phyloP scores from a whole-genome alignment of 2,797 vertebrate genomes.

The Labeo calbasu region DNA sequence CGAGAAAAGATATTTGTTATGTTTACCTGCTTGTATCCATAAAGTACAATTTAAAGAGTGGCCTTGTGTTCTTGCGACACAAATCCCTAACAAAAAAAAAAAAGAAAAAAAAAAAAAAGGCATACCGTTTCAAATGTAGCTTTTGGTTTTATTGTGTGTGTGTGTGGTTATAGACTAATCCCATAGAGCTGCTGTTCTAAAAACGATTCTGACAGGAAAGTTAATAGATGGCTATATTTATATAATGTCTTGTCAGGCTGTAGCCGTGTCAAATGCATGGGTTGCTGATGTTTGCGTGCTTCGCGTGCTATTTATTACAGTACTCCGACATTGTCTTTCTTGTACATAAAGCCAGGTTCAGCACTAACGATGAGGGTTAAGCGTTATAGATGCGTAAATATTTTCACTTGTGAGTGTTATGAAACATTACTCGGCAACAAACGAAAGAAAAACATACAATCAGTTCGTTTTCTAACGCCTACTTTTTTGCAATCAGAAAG shows the following conservation, averaged over 20 bases:
- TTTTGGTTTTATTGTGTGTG: neutral
- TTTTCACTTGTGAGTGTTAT: constrained; percentile 15
- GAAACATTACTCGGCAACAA: neutral
- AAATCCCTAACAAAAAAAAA: constrained; percentile 24
- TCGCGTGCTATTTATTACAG: constrained; percentile 42
- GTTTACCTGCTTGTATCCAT: constrained; percentile 45
- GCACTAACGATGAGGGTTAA: constrained; percentile 26
- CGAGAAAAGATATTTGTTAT: neutral
- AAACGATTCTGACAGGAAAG: constrained; percentile 20
- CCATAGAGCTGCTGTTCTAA: constrained; percentile 48
- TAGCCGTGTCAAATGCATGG: constrained; percentile 44
- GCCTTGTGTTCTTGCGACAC: constrained; percentile 52
- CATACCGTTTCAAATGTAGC: constrained; percentile 43
- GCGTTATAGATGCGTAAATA: neutral
- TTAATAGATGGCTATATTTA: constrained; percentile 49
- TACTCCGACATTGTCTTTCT: constrained; percentile 26
- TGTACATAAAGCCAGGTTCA: constrained; percentile 32
- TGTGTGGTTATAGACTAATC: constrained; percentile 31
- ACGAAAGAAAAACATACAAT: neutral
- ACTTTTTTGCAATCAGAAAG: neutral
- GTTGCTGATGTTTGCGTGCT: constrained; percentile 23
- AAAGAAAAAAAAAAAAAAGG: neutral
- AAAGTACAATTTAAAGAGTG: constrained; percentile 40
- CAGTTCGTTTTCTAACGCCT: neutral
- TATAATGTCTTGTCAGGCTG: constrained; percentile 40